phyloP scores from a whole-genome alignment of 2,113 vertebrate genomes.

The Notiomystis cincta region DNA sequence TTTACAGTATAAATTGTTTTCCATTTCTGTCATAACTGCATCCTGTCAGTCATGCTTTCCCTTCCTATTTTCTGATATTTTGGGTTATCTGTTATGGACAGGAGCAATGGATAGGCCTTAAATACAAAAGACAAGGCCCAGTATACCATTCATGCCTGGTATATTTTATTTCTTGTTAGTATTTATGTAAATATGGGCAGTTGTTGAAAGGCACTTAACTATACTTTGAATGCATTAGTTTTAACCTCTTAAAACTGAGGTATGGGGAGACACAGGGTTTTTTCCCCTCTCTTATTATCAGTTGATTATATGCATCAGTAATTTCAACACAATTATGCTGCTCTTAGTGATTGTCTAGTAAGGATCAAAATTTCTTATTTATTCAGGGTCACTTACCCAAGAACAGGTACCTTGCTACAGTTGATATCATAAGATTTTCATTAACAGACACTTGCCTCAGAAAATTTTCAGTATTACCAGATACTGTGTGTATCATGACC shows the following conservation, averaged over 20 bases:
- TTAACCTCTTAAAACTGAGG: neutral
- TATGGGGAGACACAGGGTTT: neutral
- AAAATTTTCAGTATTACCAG: neutral
- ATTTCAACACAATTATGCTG: neutral
- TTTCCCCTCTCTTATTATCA: neutral
- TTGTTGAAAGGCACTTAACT: neutral
- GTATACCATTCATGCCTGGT: neutral
- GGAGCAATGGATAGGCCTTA: neutral
- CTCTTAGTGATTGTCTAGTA: neutral
- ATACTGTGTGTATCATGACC: neutral
- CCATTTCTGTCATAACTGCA: neutral
- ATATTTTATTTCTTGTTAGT: neutral
- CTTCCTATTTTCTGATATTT: neutral
- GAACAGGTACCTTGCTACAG: neutral
- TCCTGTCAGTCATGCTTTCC: neutral
- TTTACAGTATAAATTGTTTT: neutral
- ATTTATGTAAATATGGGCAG: neutral
- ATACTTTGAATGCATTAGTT: neutral
- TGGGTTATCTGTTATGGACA: neutral
- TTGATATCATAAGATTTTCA: neutral
- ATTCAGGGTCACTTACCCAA: neutral
- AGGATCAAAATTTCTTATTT: neutral
- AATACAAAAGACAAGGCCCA: neutral
- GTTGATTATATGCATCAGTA: neutral
- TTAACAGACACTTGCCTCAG: neutral